A percentile compares a stretch with the other conserved stretches of the same genome.
Evolutionary conservation across 1,140 invertebrate genomes (phyloP).

Genomic region (Catajapyx aquilonaris): DNA sequence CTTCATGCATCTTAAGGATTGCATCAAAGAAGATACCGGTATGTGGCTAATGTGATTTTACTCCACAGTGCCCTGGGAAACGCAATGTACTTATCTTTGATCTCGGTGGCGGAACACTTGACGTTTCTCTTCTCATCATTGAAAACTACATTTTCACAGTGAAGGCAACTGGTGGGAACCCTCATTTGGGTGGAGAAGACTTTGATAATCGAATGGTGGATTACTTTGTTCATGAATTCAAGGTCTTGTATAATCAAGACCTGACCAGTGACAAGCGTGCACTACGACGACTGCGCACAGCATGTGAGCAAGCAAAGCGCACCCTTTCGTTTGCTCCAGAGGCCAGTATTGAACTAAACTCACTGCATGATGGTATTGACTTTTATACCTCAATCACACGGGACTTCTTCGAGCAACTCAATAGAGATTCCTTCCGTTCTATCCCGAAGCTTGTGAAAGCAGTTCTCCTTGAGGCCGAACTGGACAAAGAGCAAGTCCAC

Average conservation of each 20-base stretch:
- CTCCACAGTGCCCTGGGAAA: not conserved
- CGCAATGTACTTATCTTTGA: constrained; percentile 30
- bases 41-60: not conserved
- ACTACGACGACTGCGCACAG: no score
- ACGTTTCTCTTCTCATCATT: constrained; percentile 31
- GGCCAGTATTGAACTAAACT: constrained; percentile 21
- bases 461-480: no score
- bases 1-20: no score
- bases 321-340: constrained; percentile 7
- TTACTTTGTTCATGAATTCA: constrained; percentile 36
- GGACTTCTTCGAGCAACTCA: no score
- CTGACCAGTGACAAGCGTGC: constrained; percentile 30
- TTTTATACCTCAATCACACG: no score
- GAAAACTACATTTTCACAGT: constrained; percentile 25
- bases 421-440: no score
- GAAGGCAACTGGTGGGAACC: constrained; percentile 25
- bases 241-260: constrained; percentile 37
- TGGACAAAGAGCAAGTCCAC: no score
- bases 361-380: constrained; percentile 22
- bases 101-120: constrained; percentile 29
- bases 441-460: no score
- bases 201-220: no score
- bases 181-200: constrained; percentile 41
- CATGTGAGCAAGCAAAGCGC: constrained; percentile 21
- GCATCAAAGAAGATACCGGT: not conserved